These are phyloP conservation scores for Ictidomys tridecemlineatus DNA, from an alignment of 2,113 vertebrate genomes.

Conservation along the genomic window DNA sequence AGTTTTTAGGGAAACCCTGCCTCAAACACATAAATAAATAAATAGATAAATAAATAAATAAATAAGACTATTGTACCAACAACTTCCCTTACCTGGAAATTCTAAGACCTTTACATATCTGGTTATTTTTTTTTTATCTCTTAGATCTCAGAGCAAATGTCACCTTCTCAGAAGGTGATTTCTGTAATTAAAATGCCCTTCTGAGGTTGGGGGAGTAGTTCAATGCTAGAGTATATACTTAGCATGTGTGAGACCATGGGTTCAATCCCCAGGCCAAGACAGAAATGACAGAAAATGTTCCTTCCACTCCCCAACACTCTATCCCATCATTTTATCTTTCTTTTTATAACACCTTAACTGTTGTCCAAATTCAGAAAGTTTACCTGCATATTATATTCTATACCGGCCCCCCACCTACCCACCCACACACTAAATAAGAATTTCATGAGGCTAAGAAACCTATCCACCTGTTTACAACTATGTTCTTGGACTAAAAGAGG, in stretches of 20 bases:
- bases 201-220: background rate
- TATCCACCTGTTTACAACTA: background rate
- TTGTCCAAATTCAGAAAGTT: background rate
- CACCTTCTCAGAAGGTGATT: background rate
- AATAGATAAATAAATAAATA: background rate
- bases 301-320: background rate
- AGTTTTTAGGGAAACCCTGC: background rate
- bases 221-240: background rate
- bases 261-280: background rate
- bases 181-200: background rate
- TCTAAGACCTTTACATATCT: background rate
- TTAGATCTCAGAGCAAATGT: background rate
- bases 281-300: background rate
- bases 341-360: background rate
- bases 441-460: background rate
- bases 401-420: background rate
- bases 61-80: background rate
- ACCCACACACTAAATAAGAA: background rate
- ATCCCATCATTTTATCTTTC: conserved; percentile 3
- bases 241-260: background rate
- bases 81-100: background rate
- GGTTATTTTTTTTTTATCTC: background rate
- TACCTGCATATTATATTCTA: background rate
- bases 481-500: background rate
- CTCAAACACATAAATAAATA: background rate